A percentile compares a stretch with the other conserved stretches of the same genome.
Conservation (phyloP, 1,140 invertebrate species). For the Telenomus remus region DNA sequence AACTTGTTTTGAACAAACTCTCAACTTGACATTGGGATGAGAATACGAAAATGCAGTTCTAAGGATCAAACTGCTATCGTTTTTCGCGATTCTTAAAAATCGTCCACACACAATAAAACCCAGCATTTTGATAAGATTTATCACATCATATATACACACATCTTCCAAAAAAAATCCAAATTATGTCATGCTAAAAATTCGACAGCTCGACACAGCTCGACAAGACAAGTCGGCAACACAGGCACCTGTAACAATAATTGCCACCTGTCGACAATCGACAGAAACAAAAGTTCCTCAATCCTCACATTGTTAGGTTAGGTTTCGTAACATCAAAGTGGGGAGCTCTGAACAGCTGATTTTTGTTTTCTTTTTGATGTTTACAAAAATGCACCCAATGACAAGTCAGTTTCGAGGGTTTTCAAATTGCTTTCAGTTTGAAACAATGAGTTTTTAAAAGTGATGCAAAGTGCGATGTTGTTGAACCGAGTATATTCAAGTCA, state of each 20-base stretch:
- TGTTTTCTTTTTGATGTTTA: constrained; percentile 6
- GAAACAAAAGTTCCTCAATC: background rate
- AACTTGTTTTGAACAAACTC: constrained; percentile 8
- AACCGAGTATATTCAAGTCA: background rate
- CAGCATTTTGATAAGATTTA: constrained; percentile 39
- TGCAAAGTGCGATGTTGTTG: background rate
- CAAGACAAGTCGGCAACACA: constrained; percentile 8
- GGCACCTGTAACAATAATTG: constrained; percentile 11
- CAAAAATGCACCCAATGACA: background rate
- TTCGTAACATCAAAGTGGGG: background rate
- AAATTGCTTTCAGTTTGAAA: too few relatives aligned
- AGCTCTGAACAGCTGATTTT: background rate
- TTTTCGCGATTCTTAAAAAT: constrained; percentile 22
- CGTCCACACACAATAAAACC: constrained; percentile 23
- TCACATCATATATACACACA: too few relatives aligned
- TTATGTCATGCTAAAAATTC: constrained; percentile 1
- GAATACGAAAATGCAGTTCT: constrained; percentile 32
- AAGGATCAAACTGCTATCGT: constrained; percentile 13
- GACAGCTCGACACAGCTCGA: background rate
- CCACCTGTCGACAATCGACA: constrained; percentile 8
- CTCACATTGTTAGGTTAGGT: constrained; percentile 1
- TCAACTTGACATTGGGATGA: constrained; percentile 4
- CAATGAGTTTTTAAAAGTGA: too few relatives aligned
- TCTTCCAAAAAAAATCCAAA: constrained; percentile 5
- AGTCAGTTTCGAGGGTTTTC: background rate